Base-by-base conservation (phyloP, 2,888 invertebrate genomes). In the Drosophila ezoana region DNA sequence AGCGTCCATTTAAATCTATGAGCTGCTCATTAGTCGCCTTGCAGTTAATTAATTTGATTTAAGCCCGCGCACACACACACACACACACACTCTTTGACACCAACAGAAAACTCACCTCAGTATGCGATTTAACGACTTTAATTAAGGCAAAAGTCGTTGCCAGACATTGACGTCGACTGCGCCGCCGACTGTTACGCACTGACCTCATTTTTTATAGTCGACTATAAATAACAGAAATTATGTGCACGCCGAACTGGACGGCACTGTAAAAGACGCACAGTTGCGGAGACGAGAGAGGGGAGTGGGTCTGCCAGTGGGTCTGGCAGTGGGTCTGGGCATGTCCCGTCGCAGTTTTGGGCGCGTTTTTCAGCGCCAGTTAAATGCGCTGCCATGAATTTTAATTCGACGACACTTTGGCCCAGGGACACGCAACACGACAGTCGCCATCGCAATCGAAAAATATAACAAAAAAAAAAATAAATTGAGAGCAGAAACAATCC, bases 151-250 rank as follows among this genome's bases (percentile, higher is more conserved):
- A 59, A 79, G 76, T 72, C 62, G 51, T 53, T 54, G 81, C 70
- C 81, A 73, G 77, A 71, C 69, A 72, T 67, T 59, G 79, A 64
- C 80, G 70, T n/a, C 16, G 38, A 49, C 61, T n/a, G 35, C 59
- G 59, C 54, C 54, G 49, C n/a, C 51, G 61, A 40, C 73, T 51
- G 59, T 60, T n/a, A 82, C 86, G 82, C 77, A 80, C 72, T 84
- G 85, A 84, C 85, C 84, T 81, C 81, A 75, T 87, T 84, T 73
- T 87, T 83, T 86, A 86, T 83, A 64, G 84, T 57, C 68, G 49
- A 49, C 80, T 70, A 85, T 85, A 87, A 87, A 85, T 87, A 87
- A 87, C 85, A 66, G 82, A 87, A 84, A 87, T 85, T 85, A 87
- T 85, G 76, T 87, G 82, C 85, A 87, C 72, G 82, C 80, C 72